Conservation (phyloP, 1,140 invertebrate species). For the Macrosteles quadrilineatus region DNA sequence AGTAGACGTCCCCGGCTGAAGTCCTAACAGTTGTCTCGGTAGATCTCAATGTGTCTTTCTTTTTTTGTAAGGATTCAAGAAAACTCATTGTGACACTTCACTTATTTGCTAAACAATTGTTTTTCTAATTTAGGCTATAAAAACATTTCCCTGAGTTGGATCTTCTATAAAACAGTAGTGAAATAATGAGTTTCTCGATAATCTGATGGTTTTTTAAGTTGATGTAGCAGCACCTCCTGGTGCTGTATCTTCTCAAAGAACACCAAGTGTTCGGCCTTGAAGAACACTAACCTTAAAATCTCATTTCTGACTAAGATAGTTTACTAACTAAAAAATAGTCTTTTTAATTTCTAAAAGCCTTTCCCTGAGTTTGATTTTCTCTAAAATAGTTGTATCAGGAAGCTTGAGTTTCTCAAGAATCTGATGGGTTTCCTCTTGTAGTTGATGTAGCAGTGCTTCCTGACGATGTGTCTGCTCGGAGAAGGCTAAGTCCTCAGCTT, state of each 20-base stretch:
- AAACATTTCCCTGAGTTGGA: too few species aligned
- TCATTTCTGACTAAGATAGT: too few species aligned
- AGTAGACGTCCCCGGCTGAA: conserved; percentile 56
- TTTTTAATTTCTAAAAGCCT: not conserved
- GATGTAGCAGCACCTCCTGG: too few species aligned
- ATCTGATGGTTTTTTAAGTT: too few species aligned
- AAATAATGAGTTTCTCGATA: too few species aligned
- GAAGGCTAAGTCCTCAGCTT: not conserved
- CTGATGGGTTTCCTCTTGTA: conserved; percentile 47
- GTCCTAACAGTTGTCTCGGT: conserved; percentile 65
- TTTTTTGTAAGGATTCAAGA: conserved; percentile 57
- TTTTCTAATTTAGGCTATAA: not conserved
- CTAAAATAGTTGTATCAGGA: not conserved
- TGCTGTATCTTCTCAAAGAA: too few species aligned
- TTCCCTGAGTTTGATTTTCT: not conserved
- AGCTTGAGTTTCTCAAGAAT: not conserved
- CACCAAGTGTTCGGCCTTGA: too few species aligned
- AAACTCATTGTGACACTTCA: conserved; percentile 61
- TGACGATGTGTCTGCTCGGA: not conserved
- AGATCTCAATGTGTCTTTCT: conserved; percentile 58
- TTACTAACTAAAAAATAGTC: too few species aligned
- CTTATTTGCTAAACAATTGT: not conserved
- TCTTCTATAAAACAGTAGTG: too few species aligned
- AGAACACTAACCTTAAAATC: too few species aligned
- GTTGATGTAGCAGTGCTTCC: conserved; percentile 43